Evolutionary conservation across 64 coral and sea anemone genomes (phyloP), one percentile per base, ranked within the genome.

Genomic region (Porites australiensis): DNA sequence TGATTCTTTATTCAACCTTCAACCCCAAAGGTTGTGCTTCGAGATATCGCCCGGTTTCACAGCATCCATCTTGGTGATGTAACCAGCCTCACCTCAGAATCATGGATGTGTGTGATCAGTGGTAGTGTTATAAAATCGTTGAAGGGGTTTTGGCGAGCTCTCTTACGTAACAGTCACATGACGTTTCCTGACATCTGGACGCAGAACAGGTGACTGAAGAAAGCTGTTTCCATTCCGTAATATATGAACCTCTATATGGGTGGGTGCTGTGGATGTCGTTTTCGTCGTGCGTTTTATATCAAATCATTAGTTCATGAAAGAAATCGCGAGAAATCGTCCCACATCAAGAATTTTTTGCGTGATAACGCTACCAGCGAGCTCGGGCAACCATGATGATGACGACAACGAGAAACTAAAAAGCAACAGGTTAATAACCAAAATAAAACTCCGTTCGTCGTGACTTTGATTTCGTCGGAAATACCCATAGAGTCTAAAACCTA

Each of bases 31-130:
- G 44, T 82, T 48, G 44, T 82, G 4, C 13, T 82, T 16, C 79
- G 79, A 63, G 79, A 82, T 82, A 82, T 82, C 15, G 79, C 79
- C 13, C 57, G 79, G 13, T 82, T 82, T 64, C 79, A 82, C 43
- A 82, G 79, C 27, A 64, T 82, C 79, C 15, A 82, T 27, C 79
- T 82, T 82, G 79, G 21, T 47, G 43, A 82, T 37, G 79, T 82
- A 64, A 9, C 79, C 15, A 23, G 12, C 79, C 79, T 82, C 4
- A 18, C 13, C 64, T 66, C 79, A 48, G 59, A 82, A 43, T 60
- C 79, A 1, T 82, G 79, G 79, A 82, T 82, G 79, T 82, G 79
- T 49, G 37, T 82, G 58, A 49, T 65, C 79, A 82, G 60, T 60
- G 79, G 79, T 16, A 64, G 59, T 65, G 79, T 82, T 82, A 65